A percentile compares a stretch with the other conserved stretches of the same genome.
phyloP scores from a whole-genome alignment of 2,797 vertebrate species.

The Neosilurus hyrtlii region DNA sequence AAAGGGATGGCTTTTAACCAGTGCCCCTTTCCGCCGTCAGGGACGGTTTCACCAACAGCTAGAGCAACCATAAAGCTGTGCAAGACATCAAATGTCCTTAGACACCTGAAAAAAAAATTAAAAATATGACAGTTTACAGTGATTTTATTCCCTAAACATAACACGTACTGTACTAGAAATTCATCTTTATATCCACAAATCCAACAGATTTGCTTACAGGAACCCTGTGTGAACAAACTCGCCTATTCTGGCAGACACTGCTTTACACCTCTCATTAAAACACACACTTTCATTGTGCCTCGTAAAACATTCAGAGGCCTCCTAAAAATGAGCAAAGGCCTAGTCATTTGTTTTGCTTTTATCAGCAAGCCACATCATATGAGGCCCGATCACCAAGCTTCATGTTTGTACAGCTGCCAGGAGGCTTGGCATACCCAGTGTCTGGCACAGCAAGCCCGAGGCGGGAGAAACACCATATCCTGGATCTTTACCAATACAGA shows the following conservation, averaged over 20 bases:
- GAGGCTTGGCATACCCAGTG: slow-evolving; percentile 51
- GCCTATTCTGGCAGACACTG: neutral
- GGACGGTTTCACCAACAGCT: neutral
- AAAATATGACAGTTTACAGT: neutral
- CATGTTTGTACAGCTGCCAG: slow-evolving; percentile 80
- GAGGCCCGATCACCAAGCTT: slow-evolving; percentile 63
- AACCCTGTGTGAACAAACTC: neutral
- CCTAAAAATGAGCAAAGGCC: slow-evolving; percentile 52
- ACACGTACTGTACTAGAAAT: neutral
- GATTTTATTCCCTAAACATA: neutral
- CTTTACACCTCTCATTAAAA: slow-evolving; percentile 24
- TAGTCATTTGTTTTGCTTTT: slow-evolving; percentile 60
- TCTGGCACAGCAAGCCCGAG: slow-evolving; percentile 21
- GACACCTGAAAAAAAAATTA: neutral
- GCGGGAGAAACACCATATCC: slow-evolving; percentile 7
- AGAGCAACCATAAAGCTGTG: neutral
- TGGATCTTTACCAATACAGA: neutral
- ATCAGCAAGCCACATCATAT: slow-evolving; percentile 68
- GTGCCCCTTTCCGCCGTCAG: slow-evolving; percentile 33
- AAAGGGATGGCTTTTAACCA: slow-evolving; percentile 52
- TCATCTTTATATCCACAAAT: neutral
- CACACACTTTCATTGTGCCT: slow-evolving; percentile 50
- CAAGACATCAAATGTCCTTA: neutral
- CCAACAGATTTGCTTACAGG: slow-evolving; percentile 22
- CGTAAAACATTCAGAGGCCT: slow-evolving; percentile 46